Percentiles rank a stretch among this genome's conserved stretches.
phyloP scores from a whole-genome alignment of 37 sponge, comb jelly and placozoan species.

The Bolinopsis microptera region DNA sequence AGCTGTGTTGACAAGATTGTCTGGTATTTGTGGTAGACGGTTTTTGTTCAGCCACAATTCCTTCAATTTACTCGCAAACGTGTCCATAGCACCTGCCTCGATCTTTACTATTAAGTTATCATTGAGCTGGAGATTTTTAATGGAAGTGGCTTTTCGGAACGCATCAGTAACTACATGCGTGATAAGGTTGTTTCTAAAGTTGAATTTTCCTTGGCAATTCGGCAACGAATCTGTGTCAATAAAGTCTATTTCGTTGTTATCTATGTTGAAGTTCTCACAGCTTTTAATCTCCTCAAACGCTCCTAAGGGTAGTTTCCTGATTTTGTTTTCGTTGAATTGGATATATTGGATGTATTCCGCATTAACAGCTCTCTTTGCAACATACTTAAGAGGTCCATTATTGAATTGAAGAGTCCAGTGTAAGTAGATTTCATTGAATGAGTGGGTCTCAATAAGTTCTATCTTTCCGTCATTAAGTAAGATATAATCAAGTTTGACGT shows the following conservation, averaged over 20 bases:
- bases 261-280: conserved; percentile 50
- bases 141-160: background rate
- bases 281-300: background rate
- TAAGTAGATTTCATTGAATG: conserved; percentile 1
- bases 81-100: conserved; percentile 1
- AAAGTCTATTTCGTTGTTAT: conserved; percentile 21
- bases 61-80: background rate
- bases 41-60: background rate
- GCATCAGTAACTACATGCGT: conserved; percentile 47
- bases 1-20: background rate
- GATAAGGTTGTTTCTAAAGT: conserved; percentile 8
- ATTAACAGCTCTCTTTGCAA: conserved; percentile 47
- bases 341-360: conserved; percentile 13
- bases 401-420: conserved; percentile 26
- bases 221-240: conserved; percentile 51
- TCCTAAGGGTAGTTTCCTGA: conserved; percentile 21
- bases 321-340: conserved; percentile 46
- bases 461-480: conserved; percentile 14
- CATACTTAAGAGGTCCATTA: conserved; percentile 8
- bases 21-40: background rate
- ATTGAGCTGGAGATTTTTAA: conserved; percentile 12
- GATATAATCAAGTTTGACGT: conserved; percentile 11
- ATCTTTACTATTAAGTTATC: conserved; percentile 14
- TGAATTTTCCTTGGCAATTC: conserved; percentile 6
- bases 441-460: background rate